Percentiles rank a stretch among this genome's conserved stretches.
These are phyloP conservation scores for Neoarius graeffei DNA, from an alignment of 2,113 vertebrate species.

Conservation along the genomic window DNA sequence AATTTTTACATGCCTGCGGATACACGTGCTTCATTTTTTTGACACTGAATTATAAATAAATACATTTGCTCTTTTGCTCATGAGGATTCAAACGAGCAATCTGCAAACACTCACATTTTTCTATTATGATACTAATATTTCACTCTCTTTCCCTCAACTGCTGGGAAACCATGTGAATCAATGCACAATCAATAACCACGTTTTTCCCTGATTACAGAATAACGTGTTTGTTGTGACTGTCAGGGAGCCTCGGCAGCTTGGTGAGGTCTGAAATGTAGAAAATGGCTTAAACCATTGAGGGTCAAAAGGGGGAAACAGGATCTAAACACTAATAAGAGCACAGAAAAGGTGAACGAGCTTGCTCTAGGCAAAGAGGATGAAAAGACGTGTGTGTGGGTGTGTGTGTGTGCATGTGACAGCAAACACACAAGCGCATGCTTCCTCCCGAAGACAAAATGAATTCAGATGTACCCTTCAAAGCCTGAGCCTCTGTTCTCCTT, in stretches of 20 bases:
- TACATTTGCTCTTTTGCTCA: neutral
- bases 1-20: neutral
- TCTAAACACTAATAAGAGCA: neutral
- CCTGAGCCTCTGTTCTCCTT: constrained; percentile 25
- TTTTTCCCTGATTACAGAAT: constrained; percentile 30
- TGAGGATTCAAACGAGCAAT: neutral
- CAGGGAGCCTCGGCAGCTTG: neutral
- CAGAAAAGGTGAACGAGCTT: constrained; percentile 5
- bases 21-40: neutral
- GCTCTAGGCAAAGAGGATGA: neutral
- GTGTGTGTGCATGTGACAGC: constrained; percentile 6
- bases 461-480: constrained; percentile 38
- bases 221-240: neutral
- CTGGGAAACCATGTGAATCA: constrained; percentile 51
- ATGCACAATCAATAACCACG: constrained; percentile 8
- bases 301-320: neutral
- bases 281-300: neutral
- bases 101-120: constrained; percentile 18
- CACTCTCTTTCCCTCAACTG: constrained; percentile 14
- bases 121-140: constrained; percentile 44
- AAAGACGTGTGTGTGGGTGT: constrained; percentile 8
- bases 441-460: constrained; percentile 22
- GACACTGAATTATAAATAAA: neutral
- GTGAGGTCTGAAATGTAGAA: neutral
- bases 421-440: constrained; percentile 16